Base-by-base conservation (phyloP, 1,140 invertebrate species). In the Penaeus vannamei region DNA sequence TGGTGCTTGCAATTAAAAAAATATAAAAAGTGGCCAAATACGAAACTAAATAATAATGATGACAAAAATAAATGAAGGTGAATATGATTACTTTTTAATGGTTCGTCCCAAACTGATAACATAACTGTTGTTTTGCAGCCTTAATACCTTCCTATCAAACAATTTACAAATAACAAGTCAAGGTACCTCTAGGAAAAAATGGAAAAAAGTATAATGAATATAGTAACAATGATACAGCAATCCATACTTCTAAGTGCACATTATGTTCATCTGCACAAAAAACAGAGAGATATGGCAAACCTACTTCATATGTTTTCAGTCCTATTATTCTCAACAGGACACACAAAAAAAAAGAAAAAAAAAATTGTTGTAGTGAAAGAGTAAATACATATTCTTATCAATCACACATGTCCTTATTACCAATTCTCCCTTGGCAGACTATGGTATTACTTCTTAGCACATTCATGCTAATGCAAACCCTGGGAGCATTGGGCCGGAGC, bases 381-480 rank as follows among this genome's bases (percentile, higher is more conserved):
- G 53, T 53, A 53, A 53, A 53, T 53, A 53, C 53, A 53, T 53
- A 53, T 53, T 53, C 53, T 53, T 53, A 53, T 53, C 53, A 81
- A 81, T 81, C 79, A 81, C 46, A 81, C 79, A 81, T 59, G 53
- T 29, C 72, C 17, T 32, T 59, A 60, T 81, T 59, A 84, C 83
- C 61, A 84, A 84, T 66, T 84, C 64, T 66, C 83, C 62, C 61
- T 84, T 69, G 83, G 83, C 83, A 84, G 83, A 84, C 36, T 36
- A 36, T 69, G 83, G 46, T 46, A 36, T 69, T 61, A 66, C 36
- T 76, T 46, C 64, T 84, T 46, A 84, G 83, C 32, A 86, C 36
- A 26, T 60, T 61, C 42, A 86, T 46, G 85, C 29, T 86, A 80
- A 61, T 79, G 80, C 76, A 29, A 86, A 86, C 85, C 76, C 76